Conservation (phyloP, 2,113 vertebrate species). For the Strix aluco region DNA sequence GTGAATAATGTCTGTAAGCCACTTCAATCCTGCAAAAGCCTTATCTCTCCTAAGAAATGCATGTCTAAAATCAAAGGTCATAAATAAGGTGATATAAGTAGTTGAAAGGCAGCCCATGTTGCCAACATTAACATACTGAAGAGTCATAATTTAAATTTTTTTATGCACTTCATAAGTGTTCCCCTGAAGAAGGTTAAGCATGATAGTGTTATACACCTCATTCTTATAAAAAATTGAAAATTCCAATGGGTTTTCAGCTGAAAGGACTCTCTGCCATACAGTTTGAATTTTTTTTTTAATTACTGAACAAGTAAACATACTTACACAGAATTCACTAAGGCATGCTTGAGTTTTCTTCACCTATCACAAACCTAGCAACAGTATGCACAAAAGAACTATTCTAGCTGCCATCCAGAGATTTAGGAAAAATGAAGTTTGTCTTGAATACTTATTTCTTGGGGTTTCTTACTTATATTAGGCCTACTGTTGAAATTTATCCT, state of each 20-base stretch:
- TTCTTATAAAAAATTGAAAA: conserved; percentile 17
- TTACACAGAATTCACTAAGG: not conserved
- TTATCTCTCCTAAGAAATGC: not conserved
- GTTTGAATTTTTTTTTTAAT: not conserved
- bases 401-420: not conserved
- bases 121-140: not conserved
- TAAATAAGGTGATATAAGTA: not conserved
- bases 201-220: not conserved
- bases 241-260: not conserved
- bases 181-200: not conserved
- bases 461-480: not conserved
- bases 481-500: not conserved
- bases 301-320: not conserved
- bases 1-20: not conserved
- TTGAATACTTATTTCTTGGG: not conserved
- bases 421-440: not conserved
- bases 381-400: not conserved
- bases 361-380: not conserved
- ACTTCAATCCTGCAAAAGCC: not conserved
- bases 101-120: not conserved
- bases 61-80: not conserved
- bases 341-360: not conserved
- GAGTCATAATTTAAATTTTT: not conserved
- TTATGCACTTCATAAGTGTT: not conserved
- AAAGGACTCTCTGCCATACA: not conserved